Conservation (phyloP, 1,140 invertebrate species). For the Papilio dardanus region DNA sequence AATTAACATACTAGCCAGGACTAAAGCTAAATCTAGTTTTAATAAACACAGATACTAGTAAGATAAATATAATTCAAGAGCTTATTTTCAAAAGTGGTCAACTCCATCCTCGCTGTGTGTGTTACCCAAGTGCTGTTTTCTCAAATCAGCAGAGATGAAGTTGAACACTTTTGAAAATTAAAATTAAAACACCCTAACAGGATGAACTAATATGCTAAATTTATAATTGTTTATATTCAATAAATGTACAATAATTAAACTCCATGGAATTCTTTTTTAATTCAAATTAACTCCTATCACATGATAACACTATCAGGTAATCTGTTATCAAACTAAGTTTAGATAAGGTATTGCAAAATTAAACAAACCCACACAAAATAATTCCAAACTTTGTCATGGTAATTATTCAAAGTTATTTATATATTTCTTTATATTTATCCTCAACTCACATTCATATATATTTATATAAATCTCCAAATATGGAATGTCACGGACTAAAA, state of each 20-base stretch:
- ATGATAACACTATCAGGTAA: conserved; percentile 27
- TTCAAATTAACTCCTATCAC: conserved; percentile 23
- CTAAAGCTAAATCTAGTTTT: not conserved
- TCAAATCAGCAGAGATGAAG: no score
- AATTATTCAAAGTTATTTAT: no score
- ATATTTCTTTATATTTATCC: not conserved
- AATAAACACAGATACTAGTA: no score
- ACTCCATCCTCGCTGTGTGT: no score
- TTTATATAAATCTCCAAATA: conserved; percentile 54
- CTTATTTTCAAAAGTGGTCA: no score
- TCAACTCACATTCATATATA: conserved; percentile 57
- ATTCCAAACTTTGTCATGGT: not conserved
- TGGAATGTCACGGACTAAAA: conserved; percentile 54
- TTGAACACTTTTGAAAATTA: no score
- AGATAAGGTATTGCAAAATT: conserved; percentile 24
- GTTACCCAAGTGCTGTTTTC: no score
- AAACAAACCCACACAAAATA: not conserved
- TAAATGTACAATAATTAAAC: not conserved
- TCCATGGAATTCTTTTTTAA: not conserved
- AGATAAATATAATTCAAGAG: no score
- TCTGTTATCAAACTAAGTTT: conserved; percentile 24
- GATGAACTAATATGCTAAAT: not conserved
- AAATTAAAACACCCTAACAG: no score
- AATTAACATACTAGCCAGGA: conserved; percentile 14
- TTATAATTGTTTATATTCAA: not conserved